phyloP scores from a whole-genome alignment of 2,888 invertebrate species.

The Morpho helenor region DNA sequence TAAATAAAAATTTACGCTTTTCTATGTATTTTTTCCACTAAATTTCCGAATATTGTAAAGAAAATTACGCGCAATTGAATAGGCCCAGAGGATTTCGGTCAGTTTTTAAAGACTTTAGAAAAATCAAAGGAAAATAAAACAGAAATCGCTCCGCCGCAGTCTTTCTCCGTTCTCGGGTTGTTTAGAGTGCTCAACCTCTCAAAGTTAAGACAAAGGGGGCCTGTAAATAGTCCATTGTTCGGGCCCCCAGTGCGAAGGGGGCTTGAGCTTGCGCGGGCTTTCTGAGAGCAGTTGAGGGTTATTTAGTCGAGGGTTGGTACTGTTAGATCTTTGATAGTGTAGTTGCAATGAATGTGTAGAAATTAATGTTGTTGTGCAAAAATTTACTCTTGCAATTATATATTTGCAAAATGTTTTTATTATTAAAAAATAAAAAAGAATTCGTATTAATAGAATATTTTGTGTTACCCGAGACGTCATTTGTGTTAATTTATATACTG shows the following conservation, averaged over 20 bases:
- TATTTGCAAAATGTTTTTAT: too few species aligned
- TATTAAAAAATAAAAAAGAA: too few species aligned
- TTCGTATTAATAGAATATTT: too few species aligned
- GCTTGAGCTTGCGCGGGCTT: slow-evolving; percentile 55
- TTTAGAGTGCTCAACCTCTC: slow-evolving; percentile 43
- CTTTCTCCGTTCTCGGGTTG: slow-evolving; percentile 35
- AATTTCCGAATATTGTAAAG: slow-evolving; percentile 13
- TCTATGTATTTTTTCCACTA: neutral
- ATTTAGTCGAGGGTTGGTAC: slow-evolving; percentile 25
- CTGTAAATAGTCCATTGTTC: slow-evolving; percentile 68
- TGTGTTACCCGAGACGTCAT: too few species aligned
- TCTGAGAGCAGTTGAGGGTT: slow-evolving; percentile 34
- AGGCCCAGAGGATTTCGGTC: slow-evolving; percentile 15
- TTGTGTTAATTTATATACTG: too few species aligned
- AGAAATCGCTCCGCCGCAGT: slow-evolving; percentile 26
- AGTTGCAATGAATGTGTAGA: slow-evolving; percentile 15
- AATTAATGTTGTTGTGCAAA: slow-evolving; percentile 4
- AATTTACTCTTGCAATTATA: too few species aligned
- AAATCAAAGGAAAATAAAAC: slow-evolving; percentile 21
- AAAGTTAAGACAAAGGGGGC: slow-evolving; percentile 54
- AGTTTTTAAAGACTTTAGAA: slow-evolving; percentile 20
- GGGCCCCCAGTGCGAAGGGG: slow-evolving; percentile 41
- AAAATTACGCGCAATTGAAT: slow-evolving; percentile 15
- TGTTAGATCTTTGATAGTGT: slow-evolving; percentile 28
- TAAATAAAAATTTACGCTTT: neutral